These are phyloP conservation scores for Amphipyra berbera DNA, from an alignment of 2,888 invertebrate species.

Conservation along the genomic window DNA sequence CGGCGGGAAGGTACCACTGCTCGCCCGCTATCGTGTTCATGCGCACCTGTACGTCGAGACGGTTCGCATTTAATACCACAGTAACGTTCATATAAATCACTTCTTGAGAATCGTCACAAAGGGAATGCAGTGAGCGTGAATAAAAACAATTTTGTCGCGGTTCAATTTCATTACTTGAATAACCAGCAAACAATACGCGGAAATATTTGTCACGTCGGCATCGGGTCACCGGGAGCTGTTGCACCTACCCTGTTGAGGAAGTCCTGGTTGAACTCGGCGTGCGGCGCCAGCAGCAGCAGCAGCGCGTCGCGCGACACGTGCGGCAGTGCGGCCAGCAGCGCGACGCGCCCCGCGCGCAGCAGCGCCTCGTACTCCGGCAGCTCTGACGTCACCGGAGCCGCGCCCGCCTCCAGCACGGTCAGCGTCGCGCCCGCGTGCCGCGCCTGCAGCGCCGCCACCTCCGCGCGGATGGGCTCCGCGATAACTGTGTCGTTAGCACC, in stretches of 20 bases:
- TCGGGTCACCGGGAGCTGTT: background rate
- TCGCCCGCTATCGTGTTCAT: conserved; percentile 97
- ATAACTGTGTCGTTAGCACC: conserved; percentile 29
- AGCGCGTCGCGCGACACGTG: conserved; percentile 90
- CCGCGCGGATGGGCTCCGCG: conserved; percentile 27
- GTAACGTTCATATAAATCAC: too few species aligned
- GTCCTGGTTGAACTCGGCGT: conserved; percentile 93
- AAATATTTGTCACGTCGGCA: too few species aligned
- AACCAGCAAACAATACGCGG: too few species aligned
- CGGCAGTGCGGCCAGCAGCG: conserved; percentile 90
- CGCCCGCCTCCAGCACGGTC: conserved; percentile 22
- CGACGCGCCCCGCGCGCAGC: conserved; percentile 88
- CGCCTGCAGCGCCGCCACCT: conserved; percentile 21
- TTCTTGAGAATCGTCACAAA: too few species aligned
- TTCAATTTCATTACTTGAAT: too few species aligned
- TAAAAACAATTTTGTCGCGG: too few species aligned
- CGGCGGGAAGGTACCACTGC: conserved; percentile 97
- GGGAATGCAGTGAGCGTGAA: too few species aligned
- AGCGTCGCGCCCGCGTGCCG: conserved; percentile 37
- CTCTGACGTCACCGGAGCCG: conserved; percentile 3
- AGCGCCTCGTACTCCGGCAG: conserved; percentile 80
- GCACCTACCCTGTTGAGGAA: conserved; percentile 95
- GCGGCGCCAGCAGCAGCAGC: conserved; percentile 91
- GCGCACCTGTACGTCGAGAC: conserved; percentile 91
- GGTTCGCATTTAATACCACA: too few species aligned